phyloP scores from a whole-genome alignment of 1,140 invertebrate species.

The Elymnias hypermnestra region DNA sequence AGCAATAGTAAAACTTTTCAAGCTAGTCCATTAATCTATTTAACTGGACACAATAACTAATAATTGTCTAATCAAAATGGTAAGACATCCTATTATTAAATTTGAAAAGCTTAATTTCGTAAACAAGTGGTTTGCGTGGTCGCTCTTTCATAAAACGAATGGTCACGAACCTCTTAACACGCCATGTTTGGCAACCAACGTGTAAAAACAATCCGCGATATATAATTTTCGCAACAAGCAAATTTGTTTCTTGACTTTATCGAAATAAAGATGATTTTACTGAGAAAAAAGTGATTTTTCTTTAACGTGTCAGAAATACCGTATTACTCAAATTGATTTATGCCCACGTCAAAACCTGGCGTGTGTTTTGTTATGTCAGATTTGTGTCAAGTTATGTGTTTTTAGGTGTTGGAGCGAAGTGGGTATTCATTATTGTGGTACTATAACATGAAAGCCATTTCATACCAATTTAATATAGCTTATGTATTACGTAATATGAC shows the following conservation, averaged over 20 bases:
- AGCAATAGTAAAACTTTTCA: too few relatives aligned
- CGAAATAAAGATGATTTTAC: not conserved
- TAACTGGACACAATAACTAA: not conserved
- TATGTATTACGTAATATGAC: too few relatives aligned
- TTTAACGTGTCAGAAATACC: not conserved
- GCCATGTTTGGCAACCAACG: slow-evolving; percentile 1
- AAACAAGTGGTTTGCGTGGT: slow-evolving; percentile 17
- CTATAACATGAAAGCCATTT: not conserved
- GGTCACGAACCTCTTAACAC: slow-evolving; percentile 2
- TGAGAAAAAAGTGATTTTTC: not conserved
- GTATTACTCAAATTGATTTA: slow-evolving; percentile 16
- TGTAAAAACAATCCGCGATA: slow-evolving; percentile 2
- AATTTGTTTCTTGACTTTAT: not conserved
- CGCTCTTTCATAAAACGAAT: slow-evolving; percentile 1
- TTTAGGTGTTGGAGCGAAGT: not conserved
- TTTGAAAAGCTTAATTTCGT: slow-evolving; percentile 9
- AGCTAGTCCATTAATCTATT: too few relatives aligned
- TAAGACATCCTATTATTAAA: slow-evolving; percentile 9
- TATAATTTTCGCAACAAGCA: not conserved
- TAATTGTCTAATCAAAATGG: slow-evolving; percentile 7
- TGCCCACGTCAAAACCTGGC: slow-evolving; percentile 10
- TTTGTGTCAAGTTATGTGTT: slow-evolving; percentile 5
- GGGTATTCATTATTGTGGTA: slow-evolving; percentile 2
- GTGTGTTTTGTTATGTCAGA: slow-evolving; percentile 8
- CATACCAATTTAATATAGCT: slow-evolving; percentile 5